Evolutionary conservation across 2,888 invertebrate genomes (phyloP), one percentile per base, ranked within the genome.

Genomic region (Apotomis betuletana): DNA sequence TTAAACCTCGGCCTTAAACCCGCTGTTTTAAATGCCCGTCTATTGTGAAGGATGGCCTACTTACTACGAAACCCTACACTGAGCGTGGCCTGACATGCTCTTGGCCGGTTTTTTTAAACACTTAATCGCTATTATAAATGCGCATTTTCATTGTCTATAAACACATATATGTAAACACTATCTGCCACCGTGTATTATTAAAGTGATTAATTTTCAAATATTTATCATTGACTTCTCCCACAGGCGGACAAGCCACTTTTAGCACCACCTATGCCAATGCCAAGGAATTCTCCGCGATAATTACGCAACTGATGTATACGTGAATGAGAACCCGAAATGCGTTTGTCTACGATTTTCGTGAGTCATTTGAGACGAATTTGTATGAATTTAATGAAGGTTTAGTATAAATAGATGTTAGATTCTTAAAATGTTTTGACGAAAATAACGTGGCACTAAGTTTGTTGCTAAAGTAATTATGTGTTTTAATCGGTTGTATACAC

Each of bases 191-290:
- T 55, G n/a, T 46, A 54, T 65, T 54, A 64, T 64, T 61, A 44
- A 55, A 58, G 46, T 63, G 58, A 67, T 61, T 62, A 55, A 64
- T 61, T 69, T 61, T 54, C 60, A 44, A 69, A 69, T 59, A 58
- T 67, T 73, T 72, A 65, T 74, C 61, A 73, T 76, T 57, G 27
- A 74, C 77, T 69, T n/a, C 27, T 44, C 54, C 46, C 55, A 57
- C 76, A 75, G 75, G 77, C 75, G 74, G 77, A 75, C 76, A 77
- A 80, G 77, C 81, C 80, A 84, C 83, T 88, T 89, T 87, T 75
- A 74, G 81, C 78, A 73, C 77, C 77, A 79, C 81, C 82, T 88
- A 85, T 87, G 85, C 83, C 87, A 89, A 77, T 89, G 89, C 89
- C 89, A 90, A 90, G 87, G 88, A 86, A 88, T 89, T 85, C 75